A percentile compares a stretch with the other conserved stretches of the same genome.
Conservation (phyloP, 2,113 vertebrate genomes). For the Notarius lentiginosus region DNA sequence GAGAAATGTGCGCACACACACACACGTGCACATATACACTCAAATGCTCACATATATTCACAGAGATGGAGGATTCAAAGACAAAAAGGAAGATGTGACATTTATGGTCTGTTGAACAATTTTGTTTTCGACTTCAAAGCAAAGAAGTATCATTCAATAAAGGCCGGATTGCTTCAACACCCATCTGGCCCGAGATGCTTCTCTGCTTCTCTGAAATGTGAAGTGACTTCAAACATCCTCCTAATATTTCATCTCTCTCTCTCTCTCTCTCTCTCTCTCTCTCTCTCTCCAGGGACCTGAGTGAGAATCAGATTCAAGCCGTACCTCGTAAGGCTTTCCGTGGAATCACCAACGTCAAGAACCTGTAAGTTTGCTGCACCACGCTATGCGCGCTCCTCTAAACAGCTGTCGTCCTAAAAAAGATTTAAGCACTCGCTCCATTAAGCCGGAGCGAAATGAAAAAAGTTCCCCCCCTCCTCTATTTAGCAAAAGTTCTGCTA, state of each 20-base stretch:
- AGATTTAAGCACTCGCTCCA: constrained; percentile 21
- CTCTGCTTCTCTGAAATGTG: constrained; percentile 40
- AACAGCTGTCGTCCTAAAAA: constrained; percentile 8
- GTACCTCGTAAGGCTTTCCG: constrained; percentile 96
- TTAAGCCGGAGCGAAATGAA: constrained; percentile 26
- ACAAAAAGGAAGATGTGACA: constrained; percentile 49
- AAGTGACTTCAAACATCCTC: constrained; percentile 53
- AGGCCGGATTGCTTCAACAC: constrained; percentile 28
- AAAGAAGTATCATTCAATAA: constrained; percentile 34
- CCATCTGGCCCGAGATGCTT: constrained; percentile 40
- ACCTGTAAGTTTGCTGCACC: constrained; percentile 83
- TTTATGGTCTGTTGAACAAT: constrained; percentile 58
- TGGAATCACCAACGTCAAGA: constrained; percentile 92
- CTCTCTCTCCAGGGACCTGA: constrained; percentile 84
- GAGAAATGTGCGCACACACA: constrained; percentile 31
- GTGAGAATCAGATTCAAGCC: constrained; percentile 98
- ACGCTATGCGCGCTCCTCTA: background rate
- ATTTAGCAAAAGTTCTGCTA: constrained; percentile 17
- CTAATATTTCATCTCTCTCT: constrained; percentile 55
- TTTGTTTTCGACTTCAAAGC: constrained; percentile 55
- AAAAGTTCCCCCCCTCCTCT: background rate
- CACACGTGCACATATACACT: constrained; percentile 18
- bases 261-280: constrained; percentile 45
- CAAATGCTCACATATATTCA: constrained; percentile 31
- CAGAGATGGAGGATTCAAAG: constrained; percentile 36